phyloP scores from a whole-genome alignment of 2,888 invertebrate genomes.

The Agonum fuliginosum region DNA sequence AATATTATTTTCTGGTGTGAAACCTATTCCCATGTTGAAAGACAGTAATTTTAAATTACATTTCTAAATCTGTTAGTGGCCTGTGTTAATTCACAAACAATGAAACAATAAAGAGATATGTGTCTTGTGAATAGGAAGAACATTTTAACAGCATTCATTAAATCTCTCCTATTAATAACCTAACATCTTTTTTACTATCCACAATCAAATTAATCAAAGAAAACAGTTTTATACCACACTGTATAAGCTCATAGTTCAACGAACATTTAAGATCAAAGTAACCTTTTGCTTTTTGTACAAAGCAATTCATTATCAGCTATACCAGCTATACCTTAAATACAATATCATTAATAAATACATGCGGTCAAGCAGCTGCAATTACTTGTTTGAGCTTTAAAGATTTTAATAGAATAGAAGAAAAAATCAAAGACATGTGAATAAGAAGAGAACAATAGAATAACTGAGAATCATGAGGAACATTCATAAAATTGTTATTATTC shows the following conservation, averaged over 20 bases:
- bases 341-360: slow-evolving; percentile 36
- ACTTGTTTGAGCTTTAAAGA: no score
- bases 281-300: slow-evolving; percentile 28
- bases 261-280: slow-evolving; percentile 38
- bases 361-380: no score
- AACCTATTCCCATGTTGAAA: no score
- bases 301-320: slow-evolving; percentile 30
- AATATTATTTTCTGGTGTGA: no score
- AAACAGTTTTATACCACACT: slow-evolving; percentile 23
- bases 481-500: no score
- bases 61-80: no score
- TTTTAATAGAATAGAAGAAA: no score
- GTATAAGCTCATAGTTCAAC: slow-evolving; percentile 14
- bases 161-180: slow-evolving; percentile 33
- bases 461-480: no score
- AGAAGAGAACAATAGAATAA: no score
- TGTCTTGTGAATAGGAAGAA: slow-evolving; percentile 5
- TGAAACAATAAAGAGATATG: slow-evolving; percentile 5
- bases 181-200: slow-evolving; percentile 8
- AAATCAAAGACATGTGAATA: no score
- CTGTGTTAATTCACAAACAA: no score
- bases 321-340: slow-evolving; percentile 23
- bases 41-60: no score
- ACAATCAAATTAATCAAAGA: slow-evolving; percentile 17
- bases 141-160: slow-evolving; percentile 1